A percentile compares a stretch with the other conserved stretches of the same genome.
Conservation (phyloP, 37 sponge, comb jelly and placozoan genomes). For the Ephydatia muelleri region DNA sequence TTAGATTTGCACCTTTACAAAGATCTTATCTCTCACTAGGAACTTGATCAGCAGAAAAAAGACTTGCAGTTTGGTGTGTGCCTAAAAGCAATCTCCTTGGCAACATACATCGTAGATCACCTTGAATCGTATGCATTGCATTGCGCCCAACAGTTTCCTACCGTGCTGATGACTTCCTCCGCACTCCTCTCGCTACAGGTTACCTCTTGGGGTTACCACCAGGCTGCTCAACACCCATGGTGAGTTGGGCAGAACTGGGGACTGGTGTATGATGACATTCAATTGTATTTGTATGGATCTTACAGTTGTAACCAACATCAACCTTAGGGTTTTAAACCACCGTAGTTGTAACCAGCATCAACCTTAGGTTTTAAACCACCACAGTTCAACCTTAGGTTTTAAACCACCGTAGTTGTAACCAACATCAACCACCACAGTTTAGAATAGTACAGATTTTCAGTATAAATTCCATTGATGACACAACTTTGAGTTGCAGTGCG, state of each 20-base stretch:
- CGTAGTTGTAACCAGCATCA: too few species aligned
- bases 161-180: neutral
- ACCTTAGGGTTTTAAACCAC: too few species aligned
- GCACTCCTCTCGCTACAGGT: slow-evolving; percentile 5
- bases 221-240: slow-evolving; percentile 81
- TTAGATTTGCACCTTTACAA: neutral
- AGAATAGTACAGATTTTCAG: too few species aligned
- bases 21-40: slow-evolving; percentile 26
- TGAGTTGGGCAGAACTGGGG: neutral
- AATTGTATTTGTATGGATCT: neutral
- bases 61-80: slow-evolving; percentile 43
- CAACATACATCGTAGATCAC: slow-evolving; percentile 64
- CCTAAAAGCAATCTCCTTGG: slow-evolving; percentile 48
- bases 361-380: too few species aligned
- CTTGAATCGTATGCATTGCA: slow-evolving; percentile 26
- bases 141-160: neutral
- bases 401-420: too few species aligned
- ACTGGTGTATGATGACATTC: neutral
- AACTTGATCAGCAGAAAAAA: slow-evolving; percentile 38
- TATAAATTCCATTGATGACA: too few species aligned
- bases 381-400: too few species aligned
- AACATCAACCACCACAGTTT: too few species aligned
- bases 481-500: too few species aligned
- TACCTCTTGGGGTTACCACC: slow-evolving; percentile 67
- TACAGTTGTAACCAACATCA: too few species aligned